phyloP scores from a whole-genome alignment of 2,888 invertebrate species.

The Tribolium freemani region DNA sequence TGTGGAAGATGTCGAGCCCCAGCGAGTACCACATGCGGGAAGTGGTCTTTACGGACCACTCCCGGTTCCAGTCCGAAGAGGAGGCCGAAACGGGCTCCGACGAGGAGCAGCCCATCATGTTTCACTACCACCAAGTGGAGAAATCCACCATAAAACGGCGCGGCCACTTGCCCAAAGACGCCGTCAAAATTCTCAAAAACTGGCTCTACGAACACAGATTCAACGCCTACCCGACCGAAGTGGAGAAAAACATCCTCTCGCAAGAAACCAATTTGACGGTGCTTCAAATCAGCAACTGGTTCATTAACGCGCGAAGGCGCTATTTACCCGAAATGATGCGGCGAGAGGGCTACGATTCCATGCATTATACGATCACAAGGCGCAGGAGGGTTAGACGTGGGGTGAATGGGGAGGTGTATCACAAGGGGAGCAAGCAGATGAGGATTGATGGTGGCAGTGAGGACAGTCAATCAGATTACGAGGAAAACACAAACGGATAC shows the following conservation, averaged over 20 bases:
- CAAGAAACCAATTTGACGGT: constrained; percentile 66
- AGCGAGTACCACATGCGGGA: constrained; percentile 52
- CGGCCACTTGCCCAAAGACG: constrained; percentile 66
- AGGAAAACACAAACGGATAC: constrained; percentile 57
- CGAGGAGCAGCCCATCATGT: constrained; percentile 57
- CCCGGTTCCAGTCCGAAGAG: constrained; percentile 58
- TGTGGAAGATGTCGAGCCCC: constrained; percentile 53
- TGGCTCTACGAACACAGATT: constrained; percentile 67
- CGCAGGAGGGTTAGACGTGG: constrained; percentile 58
- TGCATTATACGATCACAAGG: constrained; percentile 66
- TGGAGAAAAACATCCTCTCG: constrained; percentile 66
- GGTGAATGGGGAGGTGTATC: constrained; percentile 54
- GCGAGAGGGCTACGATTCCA: constrained; percentile 66
- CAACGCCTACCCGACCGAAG: constrained; percentile 67
- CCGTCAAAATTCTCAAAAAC: constrained; percentile 65
- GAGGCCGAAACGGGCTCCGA: constrained; percentile 60
- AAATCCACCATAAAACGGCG: constrained; percentile 60
- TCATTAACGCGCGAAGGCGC: constrained; percentile 65
- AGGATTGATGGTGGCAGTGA: constrained; percentile 59
- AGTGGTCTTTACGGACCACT: constrained; percentile 40
- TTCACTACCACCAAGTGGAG: constrained; percentile 52
- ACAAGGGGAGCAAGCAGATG: constrained; percentile 59
- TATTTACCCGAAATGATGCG: constrained; percentile 68
- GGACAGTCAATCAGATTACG: constrained; percentile 60
- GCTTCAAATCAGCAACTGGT: constrained; percentile 68